phyloP scores from a whole-genome alignment of 1,140 invertebrate genomes.

The Aphaenogaster rudis region DNA sequence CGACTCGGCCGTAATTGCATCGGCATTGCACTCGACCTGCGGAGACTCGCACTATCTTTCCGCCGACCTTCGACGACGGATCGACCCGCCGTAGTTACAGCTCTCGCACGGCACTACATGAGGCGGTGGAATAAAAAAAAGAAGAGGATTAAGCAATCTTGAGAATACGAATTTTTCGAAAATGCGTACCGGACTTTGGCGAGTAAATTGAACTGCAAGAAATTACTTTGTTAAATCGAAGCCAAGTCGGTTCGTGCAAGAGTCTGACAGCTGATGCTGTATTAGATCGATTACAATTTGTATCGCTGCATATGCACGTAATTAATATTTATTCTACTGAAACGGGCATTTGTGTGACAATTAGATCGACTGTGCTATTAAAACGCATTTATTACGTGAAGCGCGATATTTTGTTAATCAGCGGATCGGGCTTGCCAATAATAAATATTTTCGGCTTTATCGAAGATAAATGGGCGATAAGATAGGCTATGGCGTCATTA shows the following conservation, averaged over 20 bases:
- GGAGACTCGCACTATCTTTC: slow-evolving; percentile 36
- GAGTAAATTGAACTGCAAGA: background rate
- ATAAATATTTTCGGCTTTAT: slow-evolving; percentile 27
- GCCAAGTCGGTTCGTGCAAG: background rate
- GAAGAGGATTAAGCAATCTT: background rate
- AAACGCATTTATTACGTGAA: background rate
- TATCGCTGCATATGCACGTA: background rate
- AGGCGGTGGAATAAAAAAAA: background rate
- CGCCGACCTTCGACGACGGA: slow-evolving; percentile 41
- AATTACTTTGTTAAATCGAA: background rate
- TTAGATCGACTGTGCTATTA: background rate
- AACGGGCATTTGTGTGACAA: background rate
- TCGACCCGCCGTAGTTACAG: slow-evolving; percentile 1
- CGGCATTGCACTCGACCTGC: slow-evolving; percentile 49
- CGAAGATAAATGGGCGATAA: slow-evolving; percentile 24
- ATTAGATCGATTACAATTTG: slow-evolving; percentile 5
- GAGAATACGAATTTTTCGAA: background rate
- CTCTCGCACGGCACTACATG: slow-evolving; percentile 13
- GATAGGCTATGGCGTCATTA: slow-evolving; percentile 19
- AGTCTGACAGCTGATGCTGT: slow-evolving; percentile 5
- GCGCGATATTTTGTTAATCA: background rate
- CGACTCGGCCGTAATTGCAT: slow-evolving; percentile 63
- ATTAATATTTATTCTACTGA: background rate
- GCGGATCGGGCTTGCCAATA: background rate
- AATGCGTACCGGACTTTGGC: background rate